Percentiles rank a stretch among this genome's conserved stretches.
phyloP scores from a whole-genome alignment of 2,797 vertebrate genomes.

The Aulostomus chinensis region DNA sequence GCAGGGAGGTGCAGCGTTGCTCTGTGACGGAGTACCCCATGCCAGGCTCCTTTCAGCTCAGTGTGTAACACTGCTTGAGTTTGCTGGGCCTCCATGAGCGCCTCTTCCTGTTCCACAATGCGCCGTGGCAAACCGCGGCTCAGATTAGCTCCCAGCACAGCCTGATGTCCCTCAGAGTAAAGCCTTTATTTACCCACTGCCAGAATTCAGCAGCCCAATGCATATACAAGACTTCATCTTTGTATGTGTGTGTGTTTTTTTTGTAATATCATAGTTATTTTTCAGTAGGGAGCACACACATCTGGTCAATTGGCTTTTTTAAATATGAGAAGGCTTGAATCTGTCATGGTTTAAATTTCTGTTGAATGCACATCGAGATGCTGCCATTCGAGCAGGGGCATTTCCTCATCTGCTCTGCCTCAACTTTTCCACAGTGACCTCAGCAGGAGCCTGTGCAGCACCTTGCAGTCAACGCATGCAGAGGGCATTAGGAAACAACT shows the following conservation, averaged over 20 bases:
- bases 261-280: not conserved
- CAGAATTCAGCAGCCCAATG: constrained; percentile 44
- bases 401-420: constrained; percentile 6
- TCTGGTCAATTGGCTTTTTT: not conserved
- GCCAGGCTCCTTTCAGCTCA: constrained; percentile 76
- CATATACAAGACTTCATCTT: constrained; percentile 12
- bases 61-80: constrained; percentile 72
- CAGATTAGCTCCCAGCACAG: constrained; percentile 74
- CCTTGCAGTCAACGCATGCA: constrained; percentile 8
- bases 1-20: constrained; percentile 65
- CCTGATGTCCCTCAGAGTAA: constrained; percentile 61
- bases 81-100: constrained; percentile 65
- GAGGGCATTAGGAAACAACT: not conserved
- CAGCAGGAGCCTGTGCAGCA: constrained; percentile 11
- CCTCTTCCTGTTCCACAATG: constrained; percentile 77
- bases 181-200: constrained; percentile 38
- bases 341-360: no score
- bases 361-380: no score
- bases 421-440: constrained; percentile 19
- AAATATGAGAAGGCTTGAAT: not conserved
- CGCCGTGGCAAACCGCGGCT: constrained; percentile 58
- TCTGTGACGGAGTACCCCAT: constrained; percentile 64
- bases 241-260: not conserved
- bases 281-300: not conserved
- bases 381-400: no score